Base-by-base conservation (phyloP, 2,888 invertebrate species). In the Apamea crenata region DNA sequence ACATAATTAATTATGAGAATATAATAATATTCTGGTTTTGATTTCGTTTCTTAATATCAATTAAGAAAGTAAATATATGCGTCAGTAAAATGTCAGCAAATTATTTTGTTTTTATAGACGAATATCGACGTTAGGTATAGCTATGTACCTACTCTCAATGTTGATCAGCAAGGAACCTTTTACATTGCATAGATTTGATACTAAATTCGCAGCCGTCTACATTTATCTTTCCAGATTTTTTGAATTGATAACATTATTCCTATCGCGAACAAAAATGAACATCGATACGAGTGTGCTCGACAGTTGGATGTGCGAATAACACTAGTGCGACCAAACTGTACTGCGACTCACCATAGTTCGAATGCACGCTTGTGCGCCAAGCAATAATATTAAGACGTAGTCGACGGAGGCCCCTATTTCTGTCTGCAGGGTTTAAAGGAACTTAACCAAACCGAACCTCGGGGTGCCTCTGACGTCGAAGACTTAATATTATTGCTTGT, bases 121-220 rank as follows among this genome's bases (percentile, higher is more conserved):
- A 69, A 50, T 63, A 36, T 18, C 21, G 61, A 63, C n/a, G n/a
- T 53, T 53, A 25, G 8, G 0, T 21, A 1, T 44, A 29, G 4
- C 0, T 47, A 29, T 1, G 3, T 40, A 29, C 2, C 2, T 32
- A 21, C 2, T 36, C 2, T 36, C 16, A 47, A 65, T 71, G 32
- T 69, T 80, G 40, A 36, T 32, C 18, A 80, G 69, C 61, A 69
- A 69, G 32, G 32, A 40, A 78, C 25, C 18, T 68, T 78, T 8
- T 59, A 18, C 18, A 10, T 50, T 32, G n/a, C 0, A 40, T 61
- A 50, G 29, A 29, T 25, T 73, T 29, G 5, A 1, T 74, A 16
- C 8, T 44, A 68, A 78, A 56, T 78, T 18, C 36, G 18, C 40
- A 29, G 12, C 4, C 16, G 2, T 21, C 21, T n/a, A 1, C 32